phyloP scores from a whole-genome alignment of 1,140 invertebrate species.

The Drosophila grimshawi region DNA sequence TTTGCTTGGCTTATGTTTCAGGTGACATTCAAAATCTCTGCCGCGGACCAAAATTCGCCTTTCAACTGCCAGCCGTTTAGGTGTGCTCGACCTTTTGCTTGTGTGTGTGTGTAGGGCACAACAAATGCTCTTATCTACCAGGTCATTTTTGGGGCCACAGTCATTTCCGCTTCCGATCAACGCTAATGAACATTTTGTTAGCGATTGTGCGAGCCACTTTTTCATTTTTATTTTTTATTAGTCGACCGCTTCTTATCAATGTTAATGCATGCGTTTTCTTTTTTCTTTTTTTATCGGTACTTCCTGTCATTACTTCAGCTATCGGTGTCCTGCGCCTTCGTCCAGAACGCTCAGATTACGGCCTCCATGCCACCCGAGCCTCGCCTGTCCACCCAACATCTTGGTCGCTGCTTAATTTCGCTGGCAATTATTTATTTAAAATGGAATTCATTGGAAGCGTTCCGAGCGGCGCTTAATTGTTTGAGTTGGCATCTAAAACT shows the following conservation, averaged over 20 bases:
- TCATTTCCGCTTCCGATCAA: slow-evolving; percentile 66
- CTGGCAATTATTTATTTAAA: slow-evolving; percentile 82
- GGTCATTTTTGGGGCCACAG: slow-evolving; percentile 46
- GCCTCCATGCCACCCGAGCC: slow-evolving; percentile 5
- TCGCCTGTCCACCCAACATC: slow-evolving; percentile 4
- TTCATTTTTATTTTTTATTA: slow-evolving; percentile 4
- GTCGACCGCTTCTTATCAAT: slow-evolving; percentile 55
- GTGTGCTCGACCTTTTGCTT: neutral
- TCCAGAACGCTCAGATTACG: slow-evolving; percentile 55
- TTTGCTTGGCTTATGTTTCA: slow-evolving; percentile 24
- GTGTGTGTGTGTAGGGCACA: neutral
- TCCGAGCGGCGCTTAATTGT: slow-evolving; percentile 69
- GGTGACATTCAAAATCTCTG: slow-evolving; percentile 54
- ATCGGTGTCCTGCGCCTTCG: slow-evolving; percentile 48
- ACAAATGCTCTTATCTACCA: slow-evolving; percentile 15
- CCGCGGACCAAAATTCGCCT: slow-evolving; percentile 28
- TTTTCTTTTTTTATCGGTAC: slow-evolving; percentile 63
- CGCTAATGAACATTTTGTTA: slow-evolving; percentile 75
- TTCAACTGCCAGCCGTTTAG: slow-evolving; percentile 16
- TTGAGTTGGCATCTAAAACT: slow-evolving; percentile 75
- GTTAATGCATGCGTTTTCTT: slow-evolving; percentile 77
- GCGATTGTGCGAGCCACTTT: slow-evolving; percentile 6
- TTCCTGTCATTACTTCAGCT: slow-evolving; percentile 78
- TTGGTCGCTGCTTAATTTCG: slow-evolving; percentile 72
- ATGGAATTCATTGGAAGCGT: slow-evolving; percentile 63